Conservation (phyloP, 2,888 invertebrate genomes). For the Elegia similella region DNA sequence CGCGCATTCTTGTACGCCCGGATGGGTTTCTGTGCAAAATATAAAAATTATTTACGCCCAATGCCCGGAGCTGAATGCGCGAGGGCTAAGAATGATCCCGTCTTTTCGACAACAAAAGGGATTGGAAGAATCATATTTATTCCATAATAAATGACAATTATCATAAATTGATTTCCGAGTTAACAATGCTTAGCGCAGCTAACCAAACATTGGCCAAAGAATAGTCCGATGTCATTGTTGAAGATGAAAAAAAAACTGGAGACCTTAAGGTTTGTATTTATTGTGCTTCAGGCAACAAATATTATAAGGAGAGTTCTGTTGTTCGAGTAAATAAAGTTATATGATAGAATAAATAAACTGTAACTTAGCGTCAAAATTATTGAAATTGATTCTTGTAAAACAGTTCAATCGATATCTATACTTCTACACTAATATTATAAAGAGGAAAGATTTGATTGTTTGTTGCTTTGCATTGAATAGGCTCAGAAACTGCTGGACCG, state of each 20-base stretch:
- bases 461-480: no score
- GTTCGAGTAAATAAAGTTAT: slow-evolving; percentile 34
- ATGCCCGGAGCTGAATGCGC: slow-evolving; percentile 54
- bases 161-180: slow-evolving; percentile 75
- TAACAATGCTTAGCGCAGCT: slow-evolving; percentile 80
- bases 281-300: slow-evolving; percentile 68
- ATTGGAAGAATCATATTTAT: slow-evolving; percentile 76
- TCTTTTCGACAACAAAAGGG: slow-evolving; percentile 63
- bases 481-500: no score
- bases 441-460: no score
- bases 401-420: no score
- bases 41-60: slow-evolving; percentile 67
- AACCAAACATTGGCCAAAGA: slow-evolving; percentile 86
- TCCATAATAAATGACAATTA: slow-evolving; percentile 82
- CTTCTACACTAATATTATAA: no score
- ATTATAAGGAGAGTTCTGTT: slow-evolving; percentile 49
- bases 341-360: slow-evolving; percentile 21
- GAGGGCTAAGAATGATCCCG: slow-evolving; percentile 37
- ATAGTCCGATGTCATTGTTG: slow-evolving; percentile 71
- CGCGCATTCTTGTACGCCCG: slow-evolving; percentile 50
- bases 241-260: slow-evolving; percentile 50
- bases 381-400: background rate
- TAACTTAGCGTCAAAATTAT: background rate
- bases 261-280: slow-evolving; percentile 57
- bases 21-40: slow-evolving; percentile 65